Evolutionary conservation across 2,113 vertebrate species (phyloP).

Genomic region (Ochotona princeps): DNA sequence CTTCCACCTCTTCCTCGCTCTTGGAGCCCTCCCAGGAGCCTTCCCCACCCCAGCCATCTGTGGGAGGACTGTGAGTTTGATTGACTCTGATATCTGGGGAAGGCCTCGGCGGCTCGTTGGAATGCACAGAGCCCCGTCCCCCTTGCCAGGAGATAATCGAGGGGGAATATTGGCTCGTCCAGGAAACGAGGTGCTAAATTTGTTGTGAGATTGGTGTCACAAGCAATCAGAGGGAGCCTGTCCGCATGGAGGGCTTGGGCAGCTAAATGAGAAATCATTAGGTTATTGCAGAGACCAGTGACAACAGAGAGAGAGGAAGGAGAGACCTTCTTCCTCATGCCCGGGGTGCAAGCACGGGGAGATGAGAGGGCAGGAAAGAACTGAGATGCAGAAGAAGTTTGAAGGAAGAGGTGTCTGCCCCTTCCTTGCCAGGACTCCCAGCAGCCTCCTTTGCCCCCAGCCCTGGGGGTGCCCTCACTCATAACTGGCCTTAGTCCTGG

Average conservation of each 20-base stretch:
- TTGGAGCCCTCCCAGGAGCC: background rate
- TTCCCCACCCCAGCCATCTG: background rate
- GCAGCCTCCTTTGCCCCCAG: background rate
- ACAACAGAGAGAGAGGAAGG: background rate
- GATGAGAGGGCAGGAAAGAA: background rate
- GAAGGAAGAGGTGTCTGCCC: background rate
- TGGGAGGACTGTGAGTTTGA: background rate
- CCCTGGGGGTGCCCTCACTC: background rate
- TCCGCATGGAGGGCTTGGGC: slow-evolving; percentile 32
- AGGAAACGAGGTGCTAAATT: slow-evolving; percentile 85
- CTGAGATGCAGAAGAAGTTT: background rate
- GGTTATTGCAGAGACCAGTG: slow-evolving; percentile 83
- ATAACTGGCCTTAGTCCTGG: background rate
- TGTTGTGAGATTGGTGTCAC: slow-evolving; percentile 85
- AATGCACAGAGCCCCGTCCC: slow-evolving; percentile 61
- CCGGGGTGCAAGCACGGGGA: background rate
- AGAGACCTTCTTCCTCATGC: background rate
- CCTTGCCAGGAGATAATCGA: slow-evolving; percentile 77
- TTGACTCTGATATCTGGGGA: slow-evolving; percentile 47
- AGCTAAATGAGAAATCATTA: slow-evolving; percentile 83
- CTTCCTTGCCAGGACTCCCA: background rate
- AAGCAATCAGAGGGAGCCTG: slow-evolving; percentile 69
- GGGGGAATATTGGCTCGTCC: slow-evolving; percentile 83
- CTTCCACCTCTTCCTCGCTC: background rate
- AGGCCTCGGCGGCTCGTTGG: slow-evolving; percentile 27